Percentiles rank a stretch among this genome's conserved stretches.
These are phyloP conservation scores for Chionis minor DNA, from an alignment of 2,113 vertebrate genomes.

Conservation along the genomic window DNA sequence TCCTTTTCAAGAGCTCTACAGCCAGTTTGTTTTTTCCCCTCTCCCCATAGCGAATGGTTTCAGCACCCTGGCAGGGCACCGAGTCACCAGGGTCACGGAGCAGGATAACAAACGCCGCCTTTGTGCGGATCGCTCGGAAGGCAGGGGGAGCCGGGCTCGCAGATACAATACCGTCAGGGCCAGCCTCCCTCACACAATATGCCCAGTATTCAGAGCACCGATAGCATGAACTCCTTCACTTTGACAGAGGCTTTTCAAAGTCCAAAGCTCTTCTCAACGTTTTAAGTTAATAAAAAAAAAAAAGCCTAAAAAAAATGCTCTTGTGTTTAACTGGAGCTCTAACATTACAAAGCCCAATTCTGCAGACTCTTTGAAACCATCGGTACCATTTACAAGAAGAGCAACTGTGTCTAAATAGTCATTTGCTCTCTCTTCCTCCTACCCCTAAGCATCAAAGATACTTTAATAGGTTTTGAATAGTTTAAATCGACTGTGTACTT, in stretches of 20 bases:
- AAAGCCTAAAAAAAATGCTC: background rate
- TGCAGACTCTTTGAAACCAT: background rate
- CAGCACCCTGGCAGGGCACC: background rate
- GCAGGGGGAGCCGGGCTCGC: background rate
- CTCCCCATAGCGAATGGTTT: background rate
- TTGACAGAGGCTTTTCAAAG: background rate
- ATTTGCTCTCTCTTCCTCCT: background rate
- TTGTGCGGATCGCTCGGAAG: slow-evolving; percentile 23
- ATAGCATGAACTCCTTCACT: background rate
- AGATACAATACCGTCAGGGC: background rate
- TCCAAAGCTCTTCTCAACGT: background rate
- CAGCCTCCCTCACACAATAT: background rate
- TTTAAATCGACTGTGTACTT: background rate
- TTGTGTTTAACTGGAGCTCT: background rate
- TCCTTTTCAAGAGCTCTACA: background rate
- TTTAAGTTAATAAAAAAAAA: background rate
- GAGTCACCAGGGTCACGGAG: background rate
- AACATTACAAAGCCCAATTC: background rate
- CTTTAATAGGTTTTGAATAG: background rate
- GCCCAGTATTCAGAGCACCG: background rate
- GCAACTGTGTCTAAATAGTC: background rate
- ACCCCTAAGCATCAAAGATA: background rate
- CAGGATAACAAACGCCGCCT: slow-evolving; percentile 53
- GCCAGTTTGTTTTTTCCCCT: background rate
- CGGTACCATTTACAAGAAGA: background rate